Evolutionary conservation across 2,113 vertebrate species (phyloP).

Genomic region (Pelecanoides urinatrix): DNA sequence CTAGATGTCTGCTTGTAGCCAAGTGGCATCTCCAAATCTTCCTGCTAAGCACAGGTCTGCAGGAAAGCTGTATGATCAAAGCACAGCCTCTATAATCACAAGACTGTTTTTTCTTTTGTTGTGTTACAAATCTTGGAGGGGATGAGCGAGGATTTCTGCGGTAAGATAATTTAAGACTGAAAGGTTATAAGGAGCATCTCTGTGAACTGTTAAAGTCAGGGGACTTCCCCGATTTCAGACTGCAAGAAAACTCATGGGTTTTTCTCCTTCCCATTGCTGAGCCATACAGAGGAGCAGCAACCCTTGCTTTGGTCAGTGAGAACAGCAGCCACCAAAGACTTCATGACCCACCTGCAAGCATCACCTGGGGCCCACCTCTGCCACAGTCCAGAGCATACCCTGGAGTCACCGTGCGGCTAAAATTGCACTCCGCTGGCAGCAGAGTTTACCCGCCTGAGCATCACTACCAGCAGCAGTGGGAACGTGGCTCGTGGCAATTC

Average conservation of each 20-base stretch:
- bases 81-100: neutral
- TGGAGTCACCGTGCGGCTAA: neutral
- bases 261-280: neutral
- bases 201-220: neutral
- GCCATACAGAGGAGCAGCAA: neutral
- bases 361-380: neutral
- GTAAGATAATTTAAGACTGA: neutral
- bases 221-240: neutral
- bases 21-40: neutral
- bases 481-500: fast-evolving
- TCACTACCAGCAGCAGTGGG: neutral
- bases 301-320: neutral
- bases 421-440: neutral
- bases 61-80: neutral
- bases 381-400: neutral
- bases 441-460: neutral
- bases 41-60: neutral
- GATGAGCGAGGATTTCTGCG: neutral
- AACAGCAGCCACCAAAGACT: neutral
- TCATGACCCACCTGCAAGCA: neutral
- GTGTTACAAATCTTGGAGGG: neutral
- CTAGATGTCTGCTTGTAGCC: neutral
- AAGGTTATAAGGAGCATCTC: neutral
- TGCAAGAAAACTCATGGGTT: neutral
- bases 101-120: neutral